A percentile compares a stretch with the other conserved stretches of the same genome.
Evolutionary conservation across 2,888 invertebrate genomes (phyloP).

Genomic region (Ochropleura leucogaster): DNA sequence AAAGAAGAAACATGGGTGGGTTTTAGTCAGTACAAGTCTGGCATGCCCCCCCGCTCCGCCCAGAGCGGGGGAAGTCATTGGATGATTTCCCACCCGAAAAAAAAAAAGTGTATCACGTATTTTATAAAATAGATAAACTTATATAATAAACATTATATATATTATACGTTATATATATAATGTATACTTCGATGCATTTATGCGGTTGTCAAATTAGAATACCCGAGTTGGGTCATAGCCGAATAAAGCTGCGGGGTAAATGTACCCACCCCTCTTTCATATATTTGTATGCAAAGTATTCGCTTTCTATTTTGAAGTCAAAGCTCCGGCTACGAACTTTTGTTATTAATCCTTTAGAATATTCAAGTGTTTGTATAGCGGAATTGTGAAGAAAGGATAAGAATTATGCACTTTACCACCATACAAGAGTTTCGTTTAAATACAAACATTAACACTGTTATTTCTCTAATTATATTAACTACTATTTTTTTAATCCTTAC

Average conservation of each 20-base stretch:
- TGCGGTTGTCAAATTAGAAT: background rate
- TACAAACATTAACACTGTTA: too few species aligned
- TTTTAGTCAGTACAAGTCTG: too few species aligned
- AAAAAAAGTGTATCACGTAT: background rate
- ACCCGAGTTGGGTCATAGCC: constrained; percentile 6
- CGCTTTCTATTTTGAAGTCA: constrained; percentile 43
- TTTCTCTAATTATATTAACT: too few species aligned
- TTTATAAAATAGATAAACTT: too few species aligned
- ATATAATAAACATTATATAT: too few species aligned
- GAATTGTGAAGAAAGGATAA: constrained; percentile 4
- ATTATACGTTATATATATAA: too few species aligned
- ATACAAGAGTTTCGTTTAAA: background rate
- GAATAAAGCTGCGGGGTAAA: constrained; percentile 31
- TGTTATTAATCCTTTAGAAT: constrained; percentile 37
- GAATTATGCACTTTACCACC: background rate
- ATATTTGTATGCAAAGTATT: constrained; percentile 49
- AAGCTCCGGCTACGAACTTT: constrained; percentile 23
- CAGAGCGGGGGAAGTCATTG: too few species aligned
- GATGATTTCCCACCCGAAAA: too few species aligned
- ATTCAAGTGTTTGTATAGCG: constrained; percentile 2
- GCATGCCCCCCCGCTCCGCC: too few species aligned
- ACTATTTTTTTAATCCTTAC: too few species aligned
- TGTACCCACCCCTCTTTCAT: constrained; percentile 21
- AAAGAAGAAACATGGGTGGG: too few species aligned
- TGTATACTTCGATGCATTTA: background rate